Percentiles rank a stretch among this genome's conserved stretches.
phyloP scores from a whole-genome alignment of 2,797 vertebrate species.

The Columba guinea region DNA sequence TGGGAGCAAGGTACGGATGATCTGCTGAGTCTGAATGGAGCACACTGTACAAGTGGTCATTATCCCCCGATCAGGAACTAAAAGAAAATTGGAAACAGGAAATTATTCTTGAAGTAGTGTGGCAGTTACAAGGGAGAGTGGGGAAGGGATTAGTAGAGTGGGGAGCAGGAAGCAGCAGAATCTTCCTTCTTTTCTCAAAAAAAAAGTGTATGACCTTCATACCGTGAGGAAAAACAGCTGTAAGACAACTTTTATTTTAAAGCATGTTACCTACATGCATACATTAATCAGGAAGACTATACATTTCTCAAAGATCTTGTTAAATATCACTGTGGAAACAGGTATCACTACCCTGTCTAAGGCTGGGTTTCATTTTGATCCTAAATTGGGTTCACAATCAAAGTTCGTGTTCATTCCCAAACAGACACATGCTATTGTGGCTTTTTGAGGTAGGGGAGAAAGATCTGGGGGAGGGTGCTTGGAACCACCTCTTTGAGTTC shows the following conservation, averaged over 20 bases:
- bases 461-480: neutral
- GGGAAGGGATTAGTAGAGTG: neutral
- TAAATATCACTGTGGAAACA: neutral
- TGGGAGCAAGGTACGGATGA: constrained; percentile 82
- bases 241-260: neutral
- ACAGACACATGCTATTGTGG: neutral
- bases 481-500: neutral
- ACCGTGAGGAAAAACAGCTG: neutral
- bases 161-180: neutral
- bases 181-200: neutral
- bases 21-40: neutral
- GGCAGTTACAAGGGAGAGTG: neutral
- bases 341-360: neutral
- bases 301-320: neutral
- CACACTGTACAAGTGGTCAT: neutral
- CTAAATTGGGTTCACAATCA: neutral
- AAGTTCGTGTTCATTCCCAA: neutral
- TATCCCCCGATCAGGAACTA: neutral
- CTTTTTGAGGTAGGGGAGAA: neutral
- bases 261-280: neutral
- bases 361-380: neutral
- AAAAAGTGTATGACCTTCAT: neutral
- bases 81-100: neutral
- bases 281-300: neutral
- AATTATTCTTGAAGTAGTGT: neutral